phyloP scores from a whole-genome alignment of 2,888 invertebrate species.

The Pristionchus fissidentatus region DNA sequence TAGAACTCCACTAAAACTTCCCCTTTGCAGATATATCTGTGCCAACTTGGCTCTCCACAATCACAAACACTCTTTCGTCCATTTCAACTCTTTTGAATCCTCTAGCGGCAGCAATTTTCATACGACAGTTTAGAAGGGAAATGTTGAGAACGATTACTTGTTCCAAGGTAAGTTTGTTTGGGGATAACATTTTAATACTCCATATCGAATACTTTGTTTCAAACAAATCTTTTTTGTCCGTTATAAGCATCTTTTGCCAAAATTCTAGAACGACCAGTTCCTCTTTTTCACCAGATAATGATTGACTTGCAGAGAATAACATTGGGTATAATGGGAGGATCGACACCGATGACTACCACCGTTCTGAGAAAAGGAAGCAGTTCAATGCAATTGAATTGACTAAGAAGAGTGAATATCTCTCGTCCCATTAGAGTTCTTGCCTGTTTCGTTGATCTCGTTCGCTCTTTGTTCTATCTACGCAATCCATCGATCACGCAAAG shows the following conservation, averaged over 20 bases:
- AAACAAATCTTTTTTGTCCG: no score
- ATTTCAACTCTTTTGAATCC: conserved; percentile 46
- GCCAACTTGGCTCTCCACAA: conserved; percentile 43
- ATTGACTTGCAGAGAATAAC: neutral
- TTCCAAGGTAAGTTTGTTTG: no score
- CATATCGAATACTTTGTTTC: no score
- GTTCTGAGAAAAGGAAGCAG: neutral
- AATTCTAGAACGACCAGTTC: no score
- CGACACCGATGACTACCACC: neutral
- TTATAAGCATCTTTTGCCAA: no score
- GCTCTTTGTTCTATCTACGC: conserved; percentile 16
- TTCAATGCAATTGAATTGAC: conserved; percentile 7
- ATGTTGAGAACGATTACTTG: conserved; percentile 36
- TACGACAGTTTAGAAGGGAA: conserved; percentile 46
- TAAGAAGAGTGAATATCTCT: neutral
- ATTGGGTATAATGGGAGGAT: neutral
- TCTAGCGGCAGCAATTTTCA: conserved; percentile 36
- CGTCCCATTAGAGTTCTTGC: neutral
- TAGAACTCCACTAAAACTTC: neutral
- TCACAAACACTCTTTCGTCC: conserved; percentile 47
- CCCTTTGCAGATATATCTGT: conserved; percentile 30
- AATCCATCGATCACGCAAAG: no score
- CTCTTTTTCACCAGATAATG: no score
- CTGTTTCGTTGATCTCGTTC: neutral
- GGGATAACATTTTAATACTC: no score